A percentile compares a stretch with the other conserved stretches of the same genome.
Evolutionary conservation across 2,888 invertebrate genomes (phyloP).

Genomic region (Aleiodes leptofemur): DNA sequence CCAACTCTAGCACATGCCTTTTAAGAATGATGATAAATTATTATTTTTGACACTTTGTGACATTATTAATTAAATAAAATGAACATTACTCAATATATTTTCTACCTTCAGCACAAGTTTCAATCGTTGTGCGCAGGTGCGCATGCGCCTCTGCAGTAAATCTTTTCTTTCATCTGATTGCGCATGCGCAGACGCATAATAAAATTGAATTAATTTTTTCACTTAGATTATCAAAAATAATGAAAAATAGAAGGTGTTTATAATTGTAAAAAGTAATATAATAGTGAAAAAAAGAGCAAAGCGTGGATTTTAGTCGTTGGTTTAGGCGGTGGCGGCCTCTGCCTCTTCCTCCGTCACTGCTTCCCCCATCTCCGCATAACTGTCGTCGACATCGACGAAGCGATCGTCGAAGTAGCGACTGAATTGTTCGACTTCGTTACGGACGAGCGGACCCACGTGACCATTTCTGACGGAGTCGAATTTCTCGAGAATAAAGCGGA

Average conservation of each 20-base stretch:
- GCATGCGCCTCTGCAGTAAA: conserved; percentile 10
- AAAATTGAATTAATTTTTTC: not conserved
- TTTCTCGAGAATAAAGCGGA: conserved; percentile 80
- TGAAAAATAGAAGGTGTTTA: too few species aligned
- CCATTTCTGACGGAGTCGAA: conserved; percentile 87
- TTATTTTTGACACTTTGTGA: too few species aligned
- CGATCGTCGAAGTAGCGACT: conserved; percentile 88
- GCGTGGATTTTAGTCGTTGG: conserved; percentile 82
- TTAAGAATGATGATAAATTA: too few species aligned
- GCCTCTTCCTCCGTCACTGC: conserved; percentile 88
- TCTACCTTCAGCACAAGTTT: not conserved
- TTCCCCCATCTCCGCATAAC: conserved; percentile 81
- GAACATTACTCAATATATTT: too few species aligned
- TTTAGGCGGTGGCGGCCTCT: conserved; percentile 94
- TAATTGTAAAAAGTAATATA: too few species aligned
- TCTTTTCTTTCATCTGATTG: not conserved
- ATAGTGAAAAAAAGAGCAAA: conserved; percentile 60
- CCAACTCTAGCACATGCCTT: too few species aligned
- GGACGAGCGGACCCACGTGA: conserved; percentile 82
- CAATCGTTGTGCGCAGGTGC: conserved; percentile 41
- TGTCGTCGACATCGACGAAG: conserved; percentile 93
- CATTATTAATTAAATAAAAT: not conserved
- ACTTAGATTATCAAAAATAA: too few species aligned
- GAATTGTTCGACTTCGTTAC: conserved; percentile 87
- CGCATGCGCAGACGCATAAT: not conserved